Evolutionary conservation across 2,888 invertebrate genomes (phyloP), one percentile per base, ranked within the genome.

Genomic region (Philaethria dido): DNA sequence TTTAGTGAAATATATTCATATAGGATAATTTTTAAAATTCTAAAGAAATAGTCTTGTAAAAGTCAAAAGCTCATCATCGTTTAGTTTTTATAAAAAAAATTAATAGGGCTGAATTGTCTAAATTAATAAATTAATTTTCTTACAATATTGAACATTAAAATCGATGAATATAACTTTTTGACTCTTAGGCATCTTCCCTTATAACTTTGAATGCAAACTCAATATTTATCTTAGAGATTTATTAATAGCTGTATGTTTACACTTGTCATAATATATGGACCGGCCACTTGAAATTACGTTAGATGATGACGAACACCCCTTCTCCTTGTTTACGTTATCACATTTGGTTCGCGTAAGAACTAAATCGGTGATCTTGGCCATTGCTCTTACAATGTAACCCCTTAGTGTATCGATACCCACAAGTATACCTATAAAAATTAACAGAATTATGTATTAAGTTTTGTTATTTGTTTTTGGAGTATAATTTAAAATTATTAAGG

Each of bases 311-410:
- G 76, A 79, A 76, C 80, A 82, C 73, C 75, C 74, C 68, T 74
- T 57, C 73, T 72, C 44, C 75, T 76, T 81, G 80, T 82, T 80
- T 81, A 80, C 68, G 63, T 62, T 68, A 61, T 66, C 69, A 78
- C 82, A 80, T 77, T 81, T 81, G 81, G 80, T 80, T 77, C 75
- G 75, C 77, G 75, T 82, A 79, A 80, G 64, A 39, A 42, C n/a
- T 68, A 61, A 47, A 64, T 54, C 64, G 59, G 50, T 39, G 16
- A 16, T 54, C 54, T 18, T 55, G 54, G 39, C 54, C 47, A 61
- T 55, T 48, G 48, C 39, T 42, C 33, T 48, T 33, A 14, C n/a
- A 39, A 29, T 39, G 33, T 45, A 45, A 45, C 13, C 33, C 33
- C 25, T 42, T 25, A 11, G n/a, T 59, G 5, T 33, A 52, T 25